phyloP scores from a whole-genome alignment of 2,888 invertebrate genomes.

The Phania funesta region DNA sequence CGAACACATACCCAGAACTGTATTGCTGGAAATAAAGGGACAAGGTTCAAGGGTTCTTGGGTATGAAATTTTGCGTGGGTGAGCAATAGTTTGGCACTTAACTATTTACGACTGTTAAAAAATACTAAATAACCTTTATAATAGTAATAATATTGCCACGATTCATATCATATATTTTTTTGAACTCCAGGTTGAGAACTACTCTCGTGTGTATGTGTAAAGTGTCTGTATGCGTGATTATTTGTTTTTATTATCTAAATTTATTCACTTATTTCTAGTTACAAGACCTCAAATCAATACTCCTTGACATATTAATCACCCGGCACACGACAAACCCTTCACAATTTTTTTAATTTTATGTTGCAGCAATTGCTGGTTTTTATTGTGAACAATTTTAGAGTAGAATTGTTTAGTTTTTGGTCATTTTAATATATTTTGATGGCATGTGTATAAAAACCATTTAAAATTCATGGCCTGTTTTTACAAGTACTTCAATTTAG shows the following conservation, averaged over 20 bases:
- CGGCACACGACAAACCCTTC: neutral
- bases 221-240: no score
- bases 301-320: neutral
- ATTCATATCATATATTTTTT: no score
- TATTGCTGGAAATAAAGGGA: no score
- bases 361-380: neutral
- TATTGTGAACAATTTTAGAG: neutral
- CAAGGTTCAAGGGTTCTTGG: no score
- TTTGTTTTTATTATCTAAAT: neutral
- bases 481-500: constrained; percentile 5
- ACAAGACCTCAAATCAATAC: neutral
- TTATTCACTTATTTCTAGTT: neutral
- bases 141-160: no score
- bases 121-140: no score
- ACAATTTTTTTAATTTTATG: neutral
- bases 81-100: no score
- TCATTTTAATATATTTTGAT: neutral
- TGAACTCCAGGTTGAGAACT: no score
- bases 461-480: constrained; percentile 15
- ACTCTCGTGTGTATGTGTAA: no score
- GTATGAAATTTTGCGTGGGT: no score
- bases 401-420: neutral
- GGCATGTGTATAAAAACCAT: neutral
- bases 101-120: no score
- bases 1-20: no score